Base-by-base conservation (phyloP, 2,888 invertebrate genomes). In the Heteropelma amictum region DNA sequence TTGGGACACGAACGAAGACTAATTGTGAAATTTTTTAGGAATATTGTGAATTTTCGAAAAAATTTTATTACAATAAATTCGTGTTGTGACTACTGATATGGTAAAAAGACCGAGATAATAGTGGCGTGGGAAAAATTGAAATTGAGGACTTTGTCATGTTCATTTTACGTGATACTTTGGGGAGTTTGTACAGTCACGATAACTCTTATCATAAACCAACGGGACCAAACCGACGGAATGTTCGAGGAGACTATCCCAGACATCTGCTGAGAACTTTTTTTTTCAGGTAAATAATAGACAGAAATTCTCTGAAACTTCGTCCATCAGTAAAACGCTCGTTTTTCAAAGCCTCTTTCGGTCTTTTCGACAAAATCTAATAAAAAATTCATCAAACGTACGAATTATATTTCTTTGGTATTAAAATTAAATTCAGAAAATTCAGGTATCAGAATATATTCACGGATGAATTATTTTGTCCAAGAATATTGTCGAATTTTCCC, bases 151-250 rank as follows among this genome's bases (percentile, higher is more conserved):
- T 17, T 28, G 8, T 6, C 7, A 47, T 6, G 8, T 49, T 23
- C 12, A 23, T 28, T 26, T 42, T 56, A 17, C 26, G 28, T 45
- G 10, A 33, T 28, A 14, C 42, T 40, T 60, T 40, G 19, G 12
- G 26, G 40, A 21, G 35, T 65, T 58, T 51, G 58, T 45, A 28
- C 35, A 58, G 58, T 38, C 45, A 54, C 14, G 14, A 67, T 45
- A 42, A 28, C 58, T 33, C 71, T 72, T 72, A 75, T 72, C 72
- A 61, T 47, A 56, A 72, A 72, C 54, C 54, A 67, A 75, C 72
- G 54, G 47, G 30, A 61, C 23, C 14, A 47, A 17, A 33, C 21
- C 35, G 7, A 47, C 56, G 58, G 69, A 73, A 63, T 69, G 54
- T 63, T 69, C 56, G 38, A 56, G 45, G 12, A 51, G 38, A 26